Base-by-base conservation (phyloP, 2,888 invertebrate genomes). In the Girardia tigrina region DNA sequence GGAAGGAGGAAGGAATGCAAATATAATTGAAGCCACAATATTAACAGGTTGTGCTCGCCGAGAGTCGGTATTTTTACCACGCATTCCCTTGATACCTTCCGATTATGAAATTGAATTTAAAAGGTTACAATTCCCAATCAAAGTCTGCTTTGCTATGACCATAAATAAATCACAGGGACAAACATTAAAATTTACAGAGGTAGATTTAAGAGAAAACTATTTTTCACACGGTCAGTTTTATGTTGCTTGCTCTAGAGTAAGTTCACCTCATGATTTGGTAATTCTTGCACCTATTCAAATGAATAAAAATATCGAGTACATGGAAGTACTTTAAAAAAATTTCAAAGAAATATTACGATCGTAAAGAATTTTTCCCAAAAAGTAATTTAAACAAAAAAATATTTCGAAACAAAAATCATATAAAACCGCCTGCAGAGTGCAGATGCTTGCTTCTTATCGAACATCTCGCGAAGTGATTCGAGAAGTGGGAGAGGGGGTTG, bases 191-290 rank as follows among this genome's bases (percentile, higher is more conserved):
- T 36, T 29, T 4, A 56, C 29, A 71, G 77, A 75, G 23, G 20
- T 77, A 6, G 20, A 78, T 56, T 28, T 77, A 20, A 27, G 28
- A 28, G 2, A 0, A 27, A 23, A 28, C 14, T 76, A 70, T 29
- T 77, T 77, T 28, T n/a, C 75, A 26, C 77, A 77, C 70, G 77
- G 77, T 23, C 77, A 77, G 36, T 75, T 77, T 2, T 77, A 77
- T 73, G 77, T 78, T 4, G 74, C 77, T n/a, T 76, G 42, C 6
- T 77, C 77, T 36, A 72, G 77, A 28, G 77, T 77, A 71, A 27
- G 71, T 16, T 36, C 76, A 70, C 4, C 26, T 42, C 28, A 42
- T 26, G 75, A 74, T 26, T 28, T 74, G 26, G 73, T 26, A 23
- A 75, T 74, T 20, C 29, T 74, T 28, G 27, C 77, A 77, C 74